These are phyloP conservation scores for Piprites chloris DNA, from an alignment of 2,113 vertebrate genomes.

Conservation along the genomic window DNA sequence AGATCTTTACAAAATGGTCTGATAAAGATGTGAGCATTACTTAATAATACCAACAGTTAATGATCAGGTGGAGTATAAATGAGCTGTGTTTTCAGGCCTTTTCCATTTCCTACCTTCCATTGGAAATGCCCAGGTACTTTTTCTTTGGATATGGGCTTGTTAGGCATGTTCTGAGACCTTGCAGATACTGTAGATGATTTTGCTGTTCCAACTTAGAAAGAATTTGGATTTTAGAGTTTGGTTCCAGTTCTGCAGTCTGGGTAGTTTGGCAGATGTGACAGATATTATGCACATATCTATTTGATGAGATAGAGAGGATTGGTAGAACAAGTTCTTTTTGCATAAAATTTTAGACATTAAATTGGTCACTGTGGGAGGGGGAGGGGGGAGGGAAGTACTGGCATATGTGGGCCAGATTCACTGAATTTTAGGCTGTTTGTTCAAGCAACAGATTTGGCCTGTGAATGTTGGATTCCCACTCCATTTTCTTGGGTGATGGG, in stretches of 20 bases:
- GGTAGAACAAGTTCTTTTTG: neutral
- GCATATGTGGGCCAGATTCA: neutral
- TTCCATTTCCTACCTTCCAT: neutral
- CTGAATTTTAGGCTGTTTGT: neutral
- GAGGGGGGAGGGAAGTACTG: neutral
- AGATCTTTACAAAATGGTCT: neutral
- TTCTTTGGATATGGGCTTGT: neutral
- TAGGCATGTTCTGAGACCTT: neutral
- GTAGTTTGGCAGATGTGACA: neutral
- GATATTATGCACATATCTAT: neutral
- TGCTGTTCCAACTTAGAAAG: neutral
- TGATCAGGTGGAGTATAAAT: neutral
- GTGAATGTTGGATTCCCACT: constrained; percentile 15
- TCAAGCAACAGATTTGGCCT: neutral
- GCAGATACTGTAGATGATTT: neutral
- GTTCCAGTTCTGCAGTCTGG: neutral
- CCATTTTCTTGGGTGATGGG: neutral
- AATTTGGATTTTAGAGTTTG: neutral
- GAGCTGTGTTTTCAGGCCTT: neutral
- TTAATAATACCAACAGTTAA: neutral
- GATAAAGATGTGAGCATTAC: neutral
- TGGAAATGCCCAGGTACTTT: neutral
- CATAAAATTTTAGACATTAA: neutral
- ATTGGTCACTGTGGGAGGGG: neutral
- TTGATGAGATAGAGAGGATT: neutral